A percentile compares a stretch with the other conserved stretches of the same genome.
These are phyloP conservation scores for Trochalopteron elliotii DNA, from an alignment of 2,113 vertebrate genomes.

Conservation along the genomic window DNA sequence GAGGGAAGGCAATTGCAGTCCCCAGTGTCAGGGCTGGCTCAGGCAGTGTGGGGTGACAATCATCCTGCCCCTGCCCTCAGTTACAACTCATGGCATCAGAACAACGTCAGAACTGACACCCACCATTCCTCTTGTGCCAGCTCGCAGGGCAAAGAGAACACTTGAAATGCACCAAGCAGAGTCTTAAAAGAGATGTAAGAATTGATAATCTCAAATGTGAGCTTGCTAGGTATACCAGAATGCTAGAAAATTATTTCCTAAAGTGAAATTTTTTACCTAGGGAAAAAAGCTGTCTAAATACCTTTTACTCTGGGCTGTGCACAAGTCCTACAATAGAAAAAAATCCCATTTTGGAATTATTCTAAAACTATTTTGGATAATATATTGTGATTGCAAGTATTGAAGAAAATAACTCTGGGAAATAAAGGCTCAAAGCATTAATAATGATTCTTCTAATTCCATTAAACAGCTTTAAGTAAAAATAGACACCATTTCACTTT, in stretches of 20 bases:
- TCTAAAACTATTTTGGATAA: not conserved
- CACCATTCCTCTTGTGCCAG: not conserved
- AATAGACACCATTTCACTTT: not conserved
- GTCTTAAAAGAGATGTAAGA: not conserved
- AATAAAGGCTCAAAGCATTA: not conserved
- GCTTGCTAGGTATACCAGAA: not conserved
- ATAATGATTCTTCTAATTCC: not conserved
- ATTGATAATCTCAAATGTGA: not conserved
- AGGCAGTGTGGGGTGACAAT: not conserved
- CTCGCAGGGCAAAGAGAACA: not conserved
- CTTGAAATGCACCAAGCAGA: not conserved
- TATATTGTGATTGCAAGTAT: not conserved
- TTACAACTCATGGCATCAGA: not conserved
- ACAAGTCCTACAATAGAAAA: not conserved
- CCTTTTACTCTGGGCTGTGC: not conserved
- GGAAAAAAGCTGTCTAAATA: not conserved
- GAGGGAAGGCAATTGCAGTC: rapidly evolving
- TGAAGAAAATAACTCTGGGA: not conserved
- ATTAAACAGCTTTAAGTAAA: not conserved
- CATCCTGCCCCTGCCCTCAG: not conserved
- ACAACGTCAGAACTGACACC: not conserved
- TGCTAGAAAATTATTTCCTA: not conserved
- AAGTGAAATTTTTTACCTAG: not conserved
- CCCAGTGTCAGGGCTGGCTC: rapidly evolving
- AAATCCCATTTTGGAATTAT: not conserved